Percentiles rank a stretch among this genome's conserved stretches.
phyloP scores from a whole-genome alignment of 2,888 invertebrate species.

The Andrena haemorrhoa region DNA sequence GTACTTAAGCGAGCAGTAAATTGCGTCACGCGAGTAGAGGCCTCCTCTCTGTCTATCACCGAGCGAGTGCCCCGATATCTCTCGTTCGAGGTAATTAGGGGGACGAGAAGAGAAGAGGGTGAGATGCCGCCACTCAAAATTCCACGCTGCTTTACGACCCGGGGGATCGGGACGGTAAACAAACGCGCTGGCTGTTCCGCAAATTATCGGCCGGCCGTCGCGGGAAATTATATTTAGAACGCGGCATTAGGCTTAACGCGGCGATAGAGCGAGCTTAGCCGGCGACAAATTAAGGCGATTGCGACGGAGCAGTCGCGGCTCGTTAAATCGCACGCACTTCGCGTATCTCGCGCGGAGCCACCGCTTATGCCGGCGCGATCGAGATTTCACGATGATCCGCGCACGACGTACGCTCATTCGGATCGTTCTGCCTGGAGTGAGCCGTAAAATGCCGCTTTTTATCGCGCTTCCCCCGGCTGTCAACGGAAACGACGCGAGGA shows the following conservation, averaged over 20 bases:
- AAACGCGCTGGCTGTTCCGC: conserved; percentile 21
- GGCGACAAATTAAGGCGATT: conserved; percentile 78
- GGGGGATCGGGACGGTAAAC: not conserved
- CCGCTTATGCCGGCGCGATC: conserved; percentile 23
- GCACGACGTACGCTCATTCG: not conserved
- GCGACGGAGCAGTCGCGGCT: conserved; percentile 71
- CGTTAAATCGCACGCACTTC: conserved; percentile 75
- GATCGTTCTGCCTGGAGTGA: not conserved
- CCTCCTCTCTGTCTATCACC: not conserved
- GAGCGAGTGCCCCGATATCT: conserved; percentile 1
- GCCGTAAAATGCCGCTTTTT: no score
- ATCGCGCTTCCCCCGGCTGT: no score
- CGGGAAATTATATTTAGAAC: conserved; percentile 74
- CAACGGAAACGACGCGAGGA: no score
- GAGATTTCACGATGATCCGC: conserved; percentile 49
- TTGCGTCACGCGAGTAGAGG: conserved; percentile 4
- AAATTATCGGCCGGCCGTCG: conserved; percentile 36
- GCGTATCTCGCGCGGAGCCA: conserved; percentile 54
- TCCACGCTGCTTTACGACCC: not conserved
- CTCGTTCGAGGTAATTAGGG: not conserved
- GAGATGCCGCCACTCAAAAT: not conserved
- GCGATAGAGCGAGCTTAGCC: conserved; percentile 51
- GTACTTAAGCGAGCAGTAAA: conserved; percentile 28
- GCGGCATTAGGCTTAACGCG: conserved; percentile 74
- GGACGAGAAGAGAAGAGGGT: not conserved